Percentiles rank a stretch among this genome's conserved stretches.
Conservation (phyloP, 37 sponge, comb jelly and placozoan genomes). For the Haliclona indistincta region DNA sequence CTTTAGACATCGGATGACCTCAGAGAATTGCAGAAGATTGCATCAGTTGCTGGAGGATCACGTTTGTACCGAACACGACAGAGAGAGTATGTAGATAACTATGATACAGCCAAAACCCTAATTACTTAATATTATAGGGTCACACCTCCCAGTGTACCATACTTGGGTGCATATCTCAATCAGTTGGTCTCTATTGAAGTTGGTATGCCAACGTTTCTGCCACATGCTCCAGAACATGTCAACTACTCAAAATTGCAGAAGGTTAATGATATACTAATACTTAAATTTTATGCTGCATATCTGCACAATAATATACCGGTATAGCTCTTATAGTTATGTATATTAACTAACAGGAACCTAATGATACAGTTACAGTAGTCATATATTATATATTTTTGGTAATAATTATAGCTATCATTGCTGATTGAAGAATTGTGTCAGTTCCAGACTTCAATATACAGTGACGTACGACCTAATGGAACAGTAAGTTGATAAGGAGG, state of each 20-base stretch:
- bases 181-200: constrained; percentile 67
- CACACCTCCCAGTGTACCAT: constrained; percentile 57
- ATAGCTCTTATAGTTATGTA: background rate
- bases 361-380: background rate
- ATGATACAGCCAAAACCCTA: too few species aligned
- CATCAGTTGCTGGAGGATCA: constrained; percentile 24
- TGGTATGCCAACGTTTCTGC: constrained; percentile 68
- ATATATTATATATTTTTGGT: background rate
- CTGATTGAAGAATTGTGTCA: constrained; percentile 64
- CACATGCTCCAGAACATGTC: constrained; percentile 64
- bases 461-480: constrained; percentile 38
- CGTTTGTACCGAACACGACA: constrained; percentile 38
- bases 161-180: constrained; percentile 70
- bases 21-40: constrained; percentile 20
- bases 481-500: constrained; percentile 25
- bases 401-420: constrained; percentile 43
- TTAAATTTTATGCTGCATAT: background rate
- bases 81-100: constrained; percentile 22
- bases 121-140: too few species aligned
- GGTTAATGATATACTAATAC: constrained; percentile 16
- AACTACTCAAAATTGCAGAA: constrained; percentile 61
- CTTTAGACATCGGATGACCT: constrained; percentile 22
- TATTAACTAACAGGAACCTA: too few species aligned
- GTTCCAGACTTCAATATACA: constrained; percentile 56
- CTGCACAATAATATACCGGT: background rate